These are phyloP conservation scores for Drosophila rufa DNA, from an alignment of 1,140 invertebrate genomes.

Conservation along the genomic window DNA sequence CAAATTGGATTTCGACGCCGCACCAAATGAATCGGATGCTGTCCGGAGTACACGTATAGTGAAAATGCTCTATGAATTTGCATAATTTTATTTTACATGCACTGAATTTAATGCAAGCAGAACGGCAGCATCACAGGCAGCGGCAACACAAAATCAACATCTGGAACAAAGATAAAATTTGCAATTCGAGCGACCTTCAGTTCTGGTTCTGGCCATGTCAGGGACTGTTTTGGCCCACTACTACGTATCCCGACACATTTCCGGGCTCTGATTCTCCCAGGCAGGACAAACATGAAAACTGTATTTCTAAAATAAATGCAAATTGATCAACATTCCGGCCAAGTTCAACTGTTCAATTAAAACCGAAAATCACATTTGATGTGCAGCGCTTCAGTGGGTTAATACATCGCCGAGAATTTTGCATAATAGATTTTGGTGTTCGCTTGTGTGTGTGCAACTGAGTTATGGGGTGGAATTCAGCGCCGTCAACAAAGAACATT, in stretches of 20 bases:
- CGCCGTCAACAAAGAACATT: conserved; percentile 33
- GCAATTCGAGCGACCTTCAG: conserved; percentile 34
- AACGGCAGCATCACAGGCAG: conserved; percentile 16
- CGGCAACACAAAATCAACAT: conserved; percentile 35
- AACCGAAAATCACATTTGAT: conserved; percentile 37
- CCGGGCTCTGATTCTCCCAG: conserved; percentile 30
- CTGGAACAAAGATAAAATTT: conserved; percentile 48
- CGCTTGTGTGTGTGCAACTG: conserved; percentile 11
- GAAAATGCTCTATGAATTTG: conserved; percentile 62
- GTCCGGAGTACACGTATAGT: conserved; percentile 9
- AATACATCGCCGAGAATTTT: conserved; percentile 18
- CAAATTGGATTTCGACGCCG: conserved; percentile 41
- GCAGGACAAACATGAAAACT: conserved; percentile 41
- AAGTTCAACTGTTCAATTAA: conserved; percentile 48
- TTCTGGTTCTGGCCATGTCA: conserved; percentile 17
- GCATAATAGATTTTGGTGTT: conserved; percentile 35
- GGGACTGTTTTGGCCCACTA: conserved; percentile 17
- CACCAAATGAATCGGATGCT: conserved; percentile 31
- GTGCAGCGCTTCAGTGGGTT: conserved; percentile 18
- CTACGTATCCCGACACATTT: conserved; percentile 44
- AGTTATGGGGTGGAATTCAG: conserved; percentile 39
- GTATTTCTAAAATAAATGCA: conserved; percentile 54
- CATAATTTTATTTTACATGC: conserved; percentile 72
- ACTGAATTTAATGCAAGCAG: conserved; percentile 53
- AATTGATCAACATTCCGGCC: conserved; percentile 35